A percentile compares a stretch with the other conserved stretches of the same genome.
phyloP scores from a whole-genome alignment of 2,797 vertebrate species.

The Adelosebastes latens region DNA sequence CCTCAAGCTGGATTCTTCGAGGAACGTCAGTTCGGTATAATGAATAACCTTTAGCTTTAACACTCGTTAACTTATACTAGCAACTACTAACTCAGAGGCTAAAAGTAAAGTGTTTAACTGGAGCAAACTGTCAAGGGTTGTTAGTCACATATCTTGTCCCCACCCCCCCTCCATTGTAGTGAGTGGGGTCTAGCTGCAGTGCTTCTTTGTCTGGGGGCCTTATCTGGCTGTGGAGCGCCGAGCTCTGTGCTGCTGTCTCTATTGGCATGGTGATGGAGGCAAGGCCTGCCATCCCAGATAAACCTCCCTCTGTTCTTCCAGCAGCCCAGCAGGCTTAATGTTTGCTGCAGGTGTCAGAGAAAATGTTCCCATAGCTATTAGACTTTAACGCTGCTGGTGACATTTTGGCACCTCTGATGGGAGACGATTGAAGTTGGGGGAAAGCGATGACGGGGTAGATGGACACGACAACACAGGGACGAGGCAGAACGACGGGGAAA shows the following conservation, averaged over 20 bases:
- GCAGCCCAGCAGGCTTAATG: conserved; percentile 57
- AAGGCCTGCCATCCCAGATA: conserved; percentile 79
- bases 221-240: conserved; percentile 72
- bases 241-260: conserved; percentile 69
- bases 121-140: conserved; percentile 60
- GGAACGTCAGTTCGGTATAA: not conserved
- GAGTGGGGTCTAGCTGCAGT: conserved; percentile 52
- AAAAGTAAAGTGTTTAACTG: conserved; percentile 58
- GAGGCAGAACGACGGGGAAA: not conserved
- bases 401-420: conserved; percentile 61
- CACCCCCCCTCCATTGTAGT: conserved; percentile 30
- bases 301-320: conserved; percentile 69
- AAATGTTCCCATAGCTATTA: conserved; percentile 72
- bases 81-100: not conserved
- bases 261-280: conserved; percentile 72
- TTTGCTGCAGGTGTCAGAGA: conserved; percentile 72
- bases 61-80: not conserved
- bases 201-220: conserved; percentile 70
- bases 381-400: conserved; percentile 63
- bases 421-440: conserved; percentile 47
- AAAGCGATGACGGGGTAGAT: conserved; percentile 32
- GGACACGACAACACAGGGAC: conserved; percentile 15
- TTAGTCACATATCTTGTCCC: conserved; percentile 49
- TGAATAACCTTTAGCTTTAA: not conserved
- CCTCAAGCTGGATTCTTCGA: not conserved